These are phyloP conservation scores for Ivindomyrus marchei DNA, from an alignment of 2,113 vertebrate species.

Conservation along the genomic window DNA sequence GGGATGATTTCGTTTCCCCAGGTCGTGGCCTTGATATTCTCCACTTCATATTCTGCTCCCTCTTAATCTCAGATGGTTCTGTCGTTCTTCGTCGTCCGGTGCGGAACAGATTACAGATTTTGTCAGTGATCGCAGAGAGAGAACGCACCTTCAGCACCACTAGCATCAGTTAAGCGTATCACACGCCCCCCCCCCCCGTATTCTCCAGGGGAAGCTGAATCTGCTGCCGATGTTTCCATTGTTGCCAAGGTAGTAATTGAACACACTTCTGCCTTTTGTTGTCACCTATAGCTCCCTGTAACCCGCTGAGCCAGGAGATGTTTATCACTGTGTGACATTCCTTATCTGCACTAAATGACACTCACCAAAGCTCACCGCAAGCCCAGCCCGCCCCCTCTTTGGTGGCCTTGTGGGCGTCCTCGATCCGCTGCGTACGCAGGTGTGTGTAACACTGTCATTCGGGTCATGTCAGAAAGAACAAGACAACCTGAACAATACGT, in stretches of 20 bases:
- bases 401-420: not conserved
- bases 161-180: too few relatives aligned
- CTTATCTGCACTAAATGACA: not conserved
- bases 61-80: not conserved
- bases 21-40: too few relatives aligned
- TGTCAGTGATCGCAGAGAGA: not conserved
- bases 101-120: not conserved
- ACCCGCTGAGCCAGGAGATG: not conserved
- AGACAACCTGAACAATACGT: not conserved
- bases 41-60: not conserved
- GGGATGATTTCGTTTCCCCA: not conserved
- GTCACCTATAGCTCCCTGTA: not conserved
- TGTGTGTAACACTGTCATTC: not conserved
- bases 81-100: not conserved
- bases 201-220: not conserved
- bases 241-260: not conserved
- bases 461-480: not conserved
- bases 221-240: not conserved
- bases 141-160: not conserved
- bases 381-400: not conserved
- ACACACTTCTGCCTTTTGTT: not conserved
- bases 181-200: not conserved
- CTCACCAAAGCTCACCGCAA: not conserved
- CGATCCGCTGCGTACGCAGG: too few relatives aligned
- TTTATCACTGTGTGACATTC: not conserved